Percentiles rank a stretch among this genome's conserved stretches.
These are phyloP conservation scores for Lutraria rhynchaena DNA, from an alignment of 1,140 invertebrate genomes.

Conservation along the genomic window DNA sequence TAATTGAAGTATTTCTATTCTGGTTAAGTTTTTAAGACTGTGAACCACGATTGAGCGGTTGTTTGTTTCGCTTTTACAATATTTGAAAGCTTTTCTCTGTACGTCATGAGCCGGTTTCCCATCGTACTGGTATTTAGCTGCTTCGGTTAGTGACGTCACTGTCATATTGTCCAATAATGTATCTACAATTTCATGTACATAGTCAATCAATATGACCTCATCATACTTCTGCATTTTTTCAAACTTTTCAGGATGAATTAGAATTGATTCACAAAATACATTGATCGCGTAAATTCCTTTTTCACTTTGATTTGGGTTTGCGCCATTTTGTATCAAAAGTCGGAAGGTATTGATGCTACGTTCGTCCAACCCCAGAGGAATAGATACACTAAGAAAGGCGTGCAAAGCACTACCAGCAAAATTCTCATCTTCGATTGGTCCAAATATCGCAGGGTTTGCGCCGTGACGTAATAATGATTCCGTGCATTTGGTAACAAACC, in stretches of 20 bases:
- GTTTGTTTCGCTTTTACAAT: constrained; percentile 30
- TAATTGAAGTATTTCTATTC: constrained; percentile 41
- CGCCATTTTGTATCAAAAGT: constrained; percentile 70
- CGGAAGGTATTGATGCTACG: constrained; percentile 48
- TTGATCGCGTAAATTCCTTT: constrained; percentile 56
- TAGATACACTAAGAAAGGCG: constrained; percentile 54
- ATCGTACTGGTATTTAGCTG: constrained; percentile 19
- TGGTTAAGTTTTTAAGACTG: constrained; percentile 45
- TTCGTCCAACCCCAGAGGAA: constrained; percentile 59
- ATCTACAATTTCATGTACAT: constrained; percentile 20
- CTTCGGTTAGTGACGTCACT: constrained; percentile 7
- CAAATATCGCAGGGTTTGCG: constrained; percentile 62
- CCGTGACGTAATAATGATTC: constrained; percentile 70
- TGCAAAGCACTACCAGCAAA: constrained; percentile 65
- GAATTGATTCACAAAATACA: constrained; percentile 56
- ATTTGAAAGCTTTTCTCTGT: constrained; percentile 41
- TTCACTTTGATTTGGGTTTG: constrained; percentile 62
- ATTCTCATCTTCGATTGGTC: constrained; percentile 51
- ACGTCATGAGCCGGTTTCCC: constrained; percentile 15
- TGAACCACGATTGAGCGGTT: neutral
- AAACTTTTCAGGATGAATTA: constrained; percentile 26
- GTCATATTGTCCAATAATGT: constrained; percentile 39
- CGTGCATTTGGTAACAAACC: constrained; percentile 66
- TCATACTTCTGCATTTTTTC: constrained; percentile 46
- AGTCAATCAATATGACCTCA: constrained; percentile 1